These are phyloP conservation scores for Hemicentrotus pulcherrimus DNA, from an alignment of 35 echinoderm and acorn worm species.

Conservation along the genomic window DNA sequence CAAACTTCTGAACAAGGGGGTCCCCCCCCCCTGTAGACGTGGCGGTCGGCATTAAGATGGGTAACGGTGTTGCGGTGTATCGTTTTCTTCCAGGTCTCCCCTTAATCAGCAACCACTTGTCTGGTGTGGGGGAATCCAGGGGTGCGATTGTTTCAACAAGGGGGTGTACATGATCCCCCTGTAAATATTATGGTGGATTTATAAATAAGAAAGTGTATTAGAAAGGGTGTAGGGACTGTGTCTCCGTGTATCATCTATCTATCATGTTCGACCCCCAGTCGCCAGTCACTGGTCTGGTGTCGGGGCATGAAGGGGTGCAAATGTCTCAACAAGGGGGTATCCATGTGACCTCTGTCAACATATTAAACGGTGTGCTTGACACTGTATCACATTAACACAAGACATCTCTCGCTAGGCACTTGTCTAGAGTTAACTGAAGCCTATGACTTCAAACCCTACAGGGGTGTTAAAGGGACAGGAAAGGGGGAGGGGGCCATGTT, in stretches of 20 bases:
- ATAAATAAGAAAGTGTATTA: no score
- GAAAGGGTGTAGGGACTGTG: no score
- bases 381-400: not conserved
- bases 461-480: not conserved
- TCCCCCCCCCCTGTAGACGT: no score
- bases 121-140: no score
- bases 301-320: not conserved
- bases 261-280: not conserved
- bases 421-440: not conserved
- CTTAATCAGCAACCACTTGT: no score
- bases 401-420: not conserved
- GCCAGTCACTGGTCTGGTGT: not conserved
- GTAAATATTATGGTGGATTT: no score
- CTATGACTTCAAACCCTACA: not conserved
- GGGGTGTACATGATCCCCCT: no score
- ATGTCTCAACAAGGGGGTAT: not conserved
- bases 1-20: no score
- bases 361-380: not conserved
- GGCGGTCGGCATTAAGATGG: no score
- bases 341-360: not conserved
- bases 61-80: no score
- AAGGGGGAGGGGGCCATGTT: not conserved
- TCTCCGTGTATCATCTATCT: not conserved
- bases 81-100: no score
- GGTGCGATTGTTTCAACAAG: no score